Base-by-base conservation (phyloP, 2,797 vertebrate species). In the Syngnathus rostellatus region DNA sequence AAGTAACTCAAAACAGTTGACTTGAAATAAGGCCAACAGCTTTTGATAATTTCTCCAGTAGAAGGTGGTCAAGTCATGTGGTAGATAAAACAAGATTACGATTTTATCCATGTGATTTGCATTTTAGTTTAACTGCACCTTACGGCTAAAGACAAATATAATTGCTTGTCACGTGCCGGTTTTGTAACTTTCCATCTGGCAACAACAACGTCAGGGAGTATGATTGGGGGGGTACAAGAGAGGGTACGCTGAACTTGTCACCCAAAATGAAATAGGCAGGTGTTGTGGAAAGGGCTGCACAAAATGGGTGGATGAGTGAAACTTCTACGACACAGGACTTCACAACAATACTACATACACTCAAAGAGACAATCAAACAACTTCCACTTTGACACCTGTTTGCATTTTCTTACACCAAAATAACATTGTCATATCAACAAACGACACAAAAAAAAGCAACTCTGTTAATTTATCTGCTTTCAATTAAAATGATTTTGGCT, bases 21-120 rank as follows among this genome's bases (percentile, higher is more conserved):
- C 21, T 5, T 14, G 10, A 55, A 23, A 12, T 31, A 12, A 55
- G 1, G 23, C 53, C 23, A 25, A 55, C 23, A 14, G 23, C 53
- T 55, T 23, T 11, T 1, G 10, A 55, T 3, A 55, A 4, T 25
- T 1, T 3, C 6, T 48, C 17, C 46, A 16, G 23, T 23, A 25
- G 23, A 25, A 55, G 9, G 12, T 12, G 21, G 23, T 25, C 8
- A 64, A 71, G 65, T 69, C 64, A 68, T 66, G 54, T 8, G 50
- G 57, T 63, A 46, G 70, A 75, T 71, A 41, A 40, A 72, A 9
- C n/a, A 41, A 31, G 31, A 66, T 68, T 3, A 60, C 72, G 8
- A 43, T 43, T 48, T 48, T 17, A 48, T 48, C 46, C 64, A 65
- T 45, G 54, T 40, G 46, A 51, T 67, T 50, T 62, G 57, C 57